Evolutionary conservation across 2,797 vertebrate genomes (phyloP), one percentile per base, ranked within the genome.

Genomic region (Myioborus miniatus): DNA sequence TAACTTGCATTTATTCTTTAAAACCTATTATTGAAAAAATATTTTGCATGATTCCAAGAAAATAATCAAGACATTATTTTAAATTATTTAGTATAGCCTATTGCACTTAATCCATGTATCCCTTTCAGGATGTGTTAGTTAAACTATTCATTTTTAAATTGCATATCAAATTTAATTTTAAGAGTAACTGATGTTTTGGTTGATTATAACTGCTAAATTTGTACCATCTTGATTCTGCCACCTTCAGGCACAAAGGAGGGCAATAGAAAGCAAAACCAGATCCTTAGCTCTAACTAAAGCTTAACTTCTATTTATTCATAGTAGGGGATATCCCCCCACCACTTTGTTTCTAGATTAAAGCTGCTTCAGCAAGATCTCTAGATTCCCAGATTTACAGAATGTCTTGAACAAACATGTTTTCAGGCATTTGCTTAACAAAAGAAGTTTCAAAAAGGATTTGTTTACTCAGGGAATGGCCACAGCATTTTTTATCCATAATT

Each of bases 201-300:
- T 91, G 18, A 83, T 86, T 87, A 22, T 39, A 71, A 41, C 21
- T 68, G 37, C 18, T 52, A 52, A 82, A 83, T 88, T 87, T 70
- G 59, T 89, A 87, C 19, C 63, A 95, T 94, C 47, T 94, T 92
- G 76, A 76, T 92, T 47, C 91, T 94, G 86, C 90, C 88, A 89
- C 59, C 90, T 87, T 95, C 68, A 96, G 94, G 75, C 53, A 24
- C 36, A 60, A 55, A 76, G 5, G 22, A 72, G 7, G 41, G 58
- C 16, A 50, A 49, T 55, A 32, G 24, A 30, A 68, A 78, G 32
- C 10, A 34, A 68, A 90, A 46, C 1, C 8, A 64, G 11, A 59
- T 60, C 21, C 44, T 53, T 34, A n/a, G 4, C 41, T 83, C 26
- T 46, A 50, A 32, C 15, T 36, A 34, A 71, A 89, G 24, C 36